Percentiles rank a stretch among this genome's conserved stretches.
Conservation (phyloP, 64 coral and sea anemone species). For the Pocillopora verrucosa region DNA sequence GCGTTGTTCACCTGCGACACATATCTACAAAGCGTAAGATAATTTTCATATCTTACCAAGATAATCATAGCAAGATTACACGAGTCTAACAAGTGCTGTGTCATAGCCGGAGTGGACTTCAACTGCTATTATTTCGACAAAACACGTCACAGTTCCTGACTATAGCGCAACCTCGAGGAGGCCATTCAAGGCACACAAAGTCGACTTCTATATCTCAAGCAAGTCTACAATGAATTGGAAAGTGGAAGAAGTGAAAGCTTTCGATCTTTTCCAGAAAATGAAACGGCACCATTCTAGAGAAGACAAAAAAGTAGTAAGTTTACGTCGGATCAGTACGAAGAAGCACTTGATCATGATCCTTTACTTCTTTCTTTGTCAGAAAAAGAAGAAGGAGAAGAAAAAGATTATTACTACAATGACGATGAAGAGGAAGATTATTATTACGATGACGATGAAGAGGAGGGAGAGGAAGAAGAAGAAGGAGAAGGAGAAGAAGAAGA, state of each 20-base stretch:
- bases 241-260: not conserved
- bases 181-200: not conserved
- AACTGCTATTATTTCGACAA: not conserved
- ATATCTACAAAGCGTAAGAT: not conserved
- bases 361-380: not conserved
- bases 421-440: no score
- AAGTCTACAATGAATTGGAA: not conserved
- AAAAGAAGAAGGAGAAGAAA: no score
- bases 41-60: slow-evolving; percentile 19
- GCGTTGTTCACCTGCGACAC: slow-evolving; percentile 10
- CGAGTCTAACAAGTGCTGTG: not conserved
- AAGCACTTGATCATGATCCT: slow-evolving; percentile 23
- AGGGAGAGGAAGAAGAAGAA: not conserved
- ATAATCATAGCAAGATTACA: slow-evolving; percentile 23
- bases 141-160: not conserved
- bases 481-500: not conserved
- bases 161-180: not conserved
- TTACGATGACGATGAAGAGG: slow-evolving; percentile 34
- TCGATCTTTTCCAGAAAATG: no score
- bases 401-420: no score
- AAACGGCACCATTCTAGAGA: no score
- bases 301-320: no score
- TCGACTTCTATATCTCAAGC: not conserved
- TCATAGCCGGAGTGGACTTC: slow-evolving; percentile 29
- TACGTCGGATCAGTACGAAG: not conserved